A percentile compares a stretch with the other conserved stretches of the same genome.
phyloP scores from a whole-genome alignment of 2,113 vertebrate species.

The Taxidea taxus region DNA sequence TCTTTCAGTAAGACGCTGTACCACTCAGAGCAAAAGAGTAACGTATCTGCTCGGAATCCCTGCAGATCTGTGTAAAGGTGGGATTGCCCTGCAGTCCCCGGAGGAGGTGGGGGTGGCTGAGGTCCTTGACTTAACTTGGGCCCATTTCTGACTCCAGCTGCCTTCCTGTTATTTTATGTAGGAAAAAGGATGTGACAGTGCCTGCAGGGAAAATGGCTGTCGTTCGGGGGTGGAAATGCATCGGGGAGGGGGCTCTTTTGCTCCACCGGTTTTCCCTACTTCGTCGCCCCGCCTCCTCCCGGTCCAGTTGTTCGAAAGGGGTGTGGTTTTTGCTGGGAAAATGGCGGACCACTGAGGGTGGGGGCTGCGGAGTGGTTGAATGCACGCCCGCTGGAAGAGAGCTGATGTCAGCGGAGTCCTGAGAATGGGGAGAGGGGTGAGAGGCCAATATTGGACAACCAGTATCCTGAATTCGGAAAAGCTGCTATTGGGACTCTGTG shows the following conservation, averaged over 20 bases:
- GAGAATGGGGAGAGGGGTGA: neutral
- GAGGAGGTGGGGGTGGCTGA: neutral
- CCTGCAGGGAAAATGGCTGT: neutral
- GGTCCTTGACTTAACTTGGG: neutral
- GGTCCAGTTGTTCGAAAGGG: neutral
- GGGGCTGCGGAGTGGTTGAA: too few relatives aligned
- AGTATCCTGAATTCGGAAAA: neutral
- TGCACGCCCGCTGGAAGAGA: accelerated
- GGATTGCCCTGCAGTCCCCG: neutral
- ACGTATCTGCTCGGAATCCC: neutral
- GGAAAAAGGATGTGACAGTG: neutral
- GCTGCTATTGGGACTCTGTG: neutral
- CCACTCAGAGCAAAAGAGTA: neutral
- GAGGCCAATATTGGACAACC: neutral
- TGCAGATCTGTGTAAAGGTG: conserved; percentile 11
- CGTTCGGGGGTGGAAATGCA: neutral
- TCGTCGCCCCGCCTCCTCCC: neutral
- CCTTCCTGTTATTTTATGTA: neutral
- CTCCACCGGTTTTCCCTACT: neutral
- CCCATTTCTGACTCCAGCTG: neutral
- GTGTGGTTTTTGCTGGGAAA: conserved; percentile 62
- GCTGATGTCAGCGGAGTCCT: neutral
- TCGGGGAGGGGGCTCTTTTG: neutral
- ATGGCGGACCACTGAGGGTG: conserved; percentile 20
- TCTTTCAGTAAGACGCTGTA: neutral